Evolutionary conservation across 2,113 vertebrate genomes (phyloP).

Genomic region (Sprattus sprattus): DNA sequence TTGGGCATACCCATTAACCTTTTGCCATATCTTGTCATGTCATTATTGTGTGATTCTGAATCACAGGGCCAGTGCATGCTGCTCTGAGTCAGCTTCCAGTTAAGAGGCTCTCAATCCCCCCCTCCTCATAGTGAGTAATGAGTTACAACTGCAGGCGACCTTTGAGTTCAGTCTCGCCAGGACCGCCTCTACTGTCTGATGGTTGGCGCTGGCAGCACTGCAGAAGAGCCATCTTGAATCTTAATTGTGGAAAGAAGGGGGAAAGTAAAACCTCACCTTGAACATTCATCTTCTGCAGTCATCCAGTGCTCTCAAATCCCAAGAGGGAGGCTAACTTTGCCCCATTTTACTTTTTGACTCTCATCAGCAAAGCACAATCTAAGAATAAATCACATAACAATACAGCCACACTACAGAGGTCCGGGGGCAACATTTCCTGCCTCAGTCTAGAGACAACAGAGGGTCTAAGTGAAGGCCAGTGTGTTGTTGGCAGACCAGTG

Average conservation of each 20-base stretch:
- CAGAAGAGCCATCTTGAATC: not conserved
- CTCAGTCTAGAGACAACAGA: not conserved
- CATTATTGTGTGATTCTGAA: constrained; percentile 1
- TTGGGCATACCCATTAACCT: constrained; percentile 1
- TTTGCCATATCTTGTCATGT: constrained; percentile 7
- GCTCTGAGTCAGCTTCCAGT: not conserved
- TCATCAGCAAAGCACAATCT: not conserved
- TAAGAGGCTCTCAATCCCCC: not conserved
- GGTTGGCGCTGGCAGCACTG: not conserved
- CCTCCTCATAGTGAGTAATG: not conserved
- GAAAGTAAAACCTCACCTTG: not conserved
- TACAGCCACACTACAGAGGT: not conserved
- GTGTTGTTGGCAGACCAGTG: not conserved
- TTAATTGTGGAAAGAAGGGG: not conserved
- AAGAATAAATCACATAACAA: constrained; percentile 12
- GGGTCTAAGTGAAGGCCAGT: not conserved
- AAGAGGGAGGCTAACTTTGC: constrained; percentile 5
- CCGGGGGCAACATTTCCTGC: not conserved
- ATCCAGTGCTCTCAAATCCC: not conserved
- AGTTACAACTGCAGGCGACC: not conserved
- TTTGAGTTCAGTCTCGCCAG: not conserved
- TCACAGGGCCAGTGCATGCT: not conserved
- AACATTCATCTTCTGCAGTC: not conserved
- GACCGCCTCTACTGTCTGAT: not conserved
- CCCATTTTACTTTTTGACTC: not conserved